These are phyloP conservation scores for Kradibia gibbosae DNA, from an alignment of 1,140 invertebrate genomes.

Conservation along the genomic window DNA sequence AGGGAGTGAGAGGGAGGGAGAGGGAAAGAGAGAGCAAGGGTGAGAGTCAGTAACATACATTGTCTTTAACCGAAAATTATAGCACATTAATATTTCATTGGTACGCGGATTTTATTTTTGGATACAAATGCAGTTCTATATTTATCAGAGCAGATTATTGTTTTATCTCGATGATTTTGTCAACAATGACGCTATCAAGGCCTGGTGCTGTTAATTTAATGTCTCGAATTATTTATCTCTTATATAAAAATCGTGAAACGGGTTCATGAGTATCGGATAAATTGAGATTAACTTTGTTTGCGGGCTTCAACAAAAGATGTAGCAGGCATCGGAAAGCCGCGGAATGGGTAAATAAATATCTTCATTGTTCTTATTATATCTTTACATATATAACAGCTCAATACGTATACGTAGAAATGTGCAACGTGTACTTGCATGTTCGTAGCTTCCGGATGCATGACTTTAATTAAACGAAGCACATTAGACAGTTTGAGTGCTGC, in stretches of 20 bases:
- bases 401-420: background rate
- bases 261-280: background rate
- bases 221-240: background rate
- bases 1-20: too few relatives aligned
- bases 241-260: background rate
- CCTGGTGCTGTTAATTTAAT: background rate
- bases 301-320: slow-evolving; percentile 4
- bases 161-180: too few relatives aligned
- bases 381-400: background rate
- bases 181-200: too few relatives aligned
- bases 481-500: slow-evolving; percentile 41
- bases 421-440: background rate
- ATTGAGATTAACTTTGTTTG: background rate
- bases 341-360: slow-evolving; percentile 7
- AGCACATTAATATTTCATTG: too few relatives aligned
- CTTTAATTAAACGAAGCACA: slow-evolving; percentile 49
- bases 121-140: too few relatives aligned
- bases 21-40: too few relatives aligned
- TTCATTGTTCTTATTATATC: slow-evolving; percentile 25
- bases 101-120: too few relatives aligned
- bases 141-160: too few relatives aligned
- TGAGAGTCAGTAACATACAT: too few relatives aligned
- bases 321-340: background rate
- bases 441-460: slow-evolving; percentile 8
- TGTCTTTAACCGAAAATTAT: too few relatives aligned